Evolutionary conservation across 2,888 invertebrate species (phyloP).

Genomic region (Asteroscopus sphinx): DNA sequence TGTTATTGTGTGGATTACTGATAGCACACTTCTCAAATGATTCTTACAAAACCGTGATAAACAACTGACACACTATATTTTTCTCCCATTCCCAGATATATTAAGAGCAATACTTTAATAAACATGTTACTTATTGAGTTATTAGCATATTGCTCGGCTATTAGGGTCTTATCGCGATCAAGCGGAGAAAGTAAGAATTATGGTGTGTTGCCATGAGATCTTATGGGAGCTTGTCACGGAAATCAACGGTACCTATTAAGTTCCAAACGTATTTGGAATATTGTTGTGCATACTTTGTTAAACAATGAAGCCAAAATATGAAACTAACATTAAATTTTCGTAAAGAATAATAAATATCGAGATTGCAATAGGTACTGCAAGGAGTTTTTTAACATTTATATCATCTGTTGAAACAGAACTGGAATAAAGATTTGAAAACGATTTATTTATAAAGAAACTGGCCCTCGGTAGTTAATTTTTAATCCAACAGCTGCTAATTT

Average conservation of each 20-base stretch:
- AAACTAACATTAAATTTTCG: too few species aligned
- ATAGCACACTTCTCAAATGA: constrained; percentile 25
- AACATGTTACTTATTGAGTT: constrained; percentile 41
- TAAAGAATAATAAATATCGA: too few species aligned
- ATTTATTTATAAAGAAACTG: too few species aligned
- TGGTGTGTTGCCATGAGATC: constrained; percentile 33
- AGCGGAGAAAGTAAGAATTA: constrained; percentile 53
- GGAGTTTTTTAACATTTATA: too few species aligned
- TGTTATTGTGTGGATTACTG: constrained; percentile 32
- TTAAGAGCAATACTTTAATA: constrained; percentile 32
- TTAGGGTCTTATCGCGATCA: constrained; percentile 51
- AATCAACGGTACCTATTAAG: constrained; percentile 34
- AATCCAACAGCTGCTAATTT: too few species aligned
- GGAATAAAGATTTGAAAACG: too few species aligned
- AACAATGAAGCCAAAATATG: too few species aligned
- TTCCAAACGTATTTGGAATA: constrained; percentile 34
- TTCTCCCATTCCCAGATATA: constrained; percentile 31
- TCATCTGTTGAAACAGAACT: too few species aligned
- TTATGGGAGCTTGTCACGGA: constrained; percentile 51
- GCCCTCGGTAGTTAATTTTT: too few species aligned
- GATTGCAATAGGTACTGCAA: too few species aligned
- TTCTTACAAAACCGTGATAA: constrained; percentile 35
- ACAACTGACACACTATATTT: constrained; percentile 40
- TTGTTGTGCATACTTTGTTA: too few species aligned
- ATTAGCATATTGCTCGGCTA: constrained; percentile 53